Evolutionary conservation across 2,113 vertebrate species (phyloP).

Genomic region (Ammospiza caudacuta): DNA sequence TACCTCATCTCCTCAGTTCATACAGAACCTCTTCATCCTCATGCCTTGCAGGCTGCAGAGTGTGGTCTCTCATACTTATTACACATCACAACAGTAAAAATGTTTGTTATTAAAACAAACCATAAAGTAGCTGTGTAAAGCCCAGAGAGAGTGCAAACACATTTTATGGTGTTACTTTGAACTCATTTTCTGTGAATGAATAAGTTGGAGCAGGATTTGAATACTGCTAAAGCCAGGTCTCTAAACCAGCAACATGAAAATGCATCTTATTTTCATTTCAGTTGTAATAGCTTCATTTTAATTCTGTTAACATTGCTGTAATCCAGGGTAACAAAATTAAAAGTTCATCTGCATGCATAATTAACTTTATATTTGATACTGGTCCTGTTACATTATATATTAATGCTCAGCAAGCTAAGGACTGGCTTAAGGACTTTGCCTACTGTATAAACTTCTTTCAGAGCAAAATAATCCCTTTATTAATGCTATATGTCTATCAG

Average conservation of each 20-base stretch:
- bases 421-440: neutral
- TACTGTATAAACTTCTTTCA: neutral
- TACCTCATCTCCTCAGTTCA: neutral
- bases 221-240: conserved; percentile 1
- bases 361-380: conserved; percentile 22
- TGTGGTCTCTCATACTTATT: conserved; percentile 6
- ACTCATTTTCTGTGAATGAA: neutral
- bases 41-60: neutral
- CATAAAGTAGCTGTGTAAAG: neutral
- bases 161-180: conserved; percentile 38
- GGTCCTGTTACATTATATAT: conserved; percentile 8
- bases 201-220: conserved; percentile 9
- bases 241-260: conserved; percentile 32
- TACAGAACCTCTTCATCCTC: neutral
- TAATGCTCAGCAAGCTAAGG: conserved; percentile 20
- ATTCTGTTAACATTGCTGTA: conserved; percentile 40
- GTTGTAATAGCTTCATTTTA: conserved; percentile 35
- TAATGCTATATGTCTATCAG: neutral
- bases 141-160: neutral
- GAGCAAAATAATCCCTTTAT: neutral
- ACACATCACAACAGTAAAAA: conserved; percentile 1
- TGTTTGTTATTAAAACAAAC: conserved; percentile 28
- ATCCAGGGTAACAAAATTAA: conserved; percentile 46
- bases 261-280: conserved; percentile 36
- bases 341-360: conserved; percentile 36